These are phyloP conservation scores for Meganola albula DNA, from an alignment of 2,888 invertebrate genomes.

Conservation along the genomic window DNA sequence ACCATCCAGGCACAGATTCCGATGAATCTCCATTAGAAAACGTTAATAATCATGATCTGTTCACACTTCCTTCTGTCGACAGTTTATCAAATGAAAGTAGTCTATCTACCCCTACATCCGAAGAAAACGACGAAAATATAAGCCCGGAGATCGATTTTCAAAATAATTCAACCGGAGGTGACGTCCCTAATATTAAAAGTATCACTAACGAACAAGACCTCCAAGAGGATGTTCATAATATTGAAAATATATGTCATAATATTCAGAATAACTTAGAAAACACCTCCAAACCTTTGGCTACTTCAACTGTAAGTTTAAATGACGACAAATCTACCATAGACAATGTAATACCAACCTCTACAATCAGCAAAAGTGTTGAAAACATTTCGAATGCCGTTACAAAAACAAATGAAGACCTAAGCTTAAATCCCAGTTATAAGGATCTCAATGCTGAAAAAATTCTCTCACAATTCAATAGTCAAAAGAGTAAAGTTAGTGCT, in stretches of 20 bases:
- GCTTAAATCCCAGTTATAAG: conserved; percentile 32
- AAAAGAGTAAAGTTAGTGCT: conserved; percentile 53
- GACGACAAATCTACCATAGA: conserved; percentile 33
- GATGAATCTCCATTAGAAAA: conserved; percentile 37
- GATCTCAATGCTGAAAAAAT: conserved; percentile 52
- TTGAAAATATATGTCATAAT: conserved; percentile 13
- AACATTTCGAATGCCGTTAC: conserved; percentile 41
- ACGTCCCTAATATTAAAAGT: conserved; percentile 12
- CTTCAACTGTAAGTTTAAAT: conserved; percentile 53
- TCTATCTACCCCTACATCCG: conserved; percentile 33
- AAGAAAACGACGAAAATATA: conserved; percentile 28
- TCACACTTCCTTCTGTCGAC: conserved; percentile 9
- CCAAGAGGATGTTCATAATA: conserved; percentile 9
- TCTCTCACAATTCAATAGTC: conserved; percentile 47
- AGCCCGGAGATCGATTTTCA: conserved; percentile 25
- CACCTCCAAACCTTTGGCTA: conserved; percentile 34
- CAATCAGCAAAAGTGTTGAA: conserved; percentile 57
- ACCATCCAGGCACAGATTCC: conserved; percentile 34
- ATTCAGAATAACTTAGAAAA: conserved; percentile 12
- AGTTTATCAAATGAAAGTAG: conserved; percentile 28
- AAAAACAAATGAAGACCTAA: conserved; percentile 20
- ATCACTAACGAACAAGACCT: conserved; percentile 8
- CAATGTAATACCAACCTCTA: conserved; percentile 32
- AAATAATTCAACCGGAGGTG: conserved; percentile 28
- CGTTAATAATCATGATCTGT: conserved; percentile 17